phyloP scores from a whole-genome alignment of 2,113 vertebrate species.

The Sialia sialis region DNA sequence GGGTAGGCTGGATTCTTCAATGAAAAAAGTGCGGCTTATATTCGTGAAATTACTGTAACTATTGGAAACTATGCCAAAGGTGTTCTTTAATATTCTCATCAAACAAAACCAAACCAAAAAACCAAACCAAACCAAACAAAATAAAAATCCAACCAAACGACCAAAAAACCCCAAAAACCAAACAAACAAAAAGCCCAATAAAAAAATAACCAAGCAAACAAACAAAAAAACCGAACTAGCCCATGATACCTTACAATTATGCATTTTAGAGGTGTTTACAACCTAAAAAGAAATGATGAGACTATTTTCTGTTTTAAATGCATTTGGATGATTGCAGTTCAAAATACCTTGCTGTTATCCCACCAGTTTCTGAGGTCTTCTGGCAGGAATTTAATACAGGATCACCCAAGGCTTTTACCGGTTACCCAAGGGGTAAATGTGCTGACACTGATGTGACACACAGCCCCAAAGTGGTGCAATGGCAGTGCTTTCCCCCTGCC shows the following conservation, averaged over 20 bases:
- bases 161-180: background rate
- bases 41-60: too few species aligned
- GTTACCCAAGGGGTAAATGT: background rate
- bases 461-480: background rate
- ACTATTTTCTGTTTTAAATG: background rate
- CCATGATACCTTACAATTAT: background rate
- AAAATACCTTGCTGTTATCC: background rate
- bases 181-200: background rate
- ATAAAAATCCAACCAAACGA: too few species aligned
- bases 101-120: background rate
- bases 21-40: too few species aligned
- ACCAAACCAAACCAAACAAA: background rate
- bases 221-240: background rate
- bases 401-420: background rate
- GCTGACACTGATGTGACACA: accelerated
- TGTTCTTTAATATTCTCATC: background rate
- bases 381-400: background rate
- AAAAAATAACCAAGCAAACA: too few species aligned
- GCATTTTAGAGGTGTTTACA: background rate
- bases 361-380: background rate
- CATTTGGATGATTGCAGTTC: background rate
- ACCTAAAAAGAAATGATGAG: background rate
- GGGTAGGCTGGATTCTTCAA: too few species aligned
- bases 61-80: background rate
- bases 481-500: background rate